Percentiles rank a stretch among this genome's conserved stretches.
Evolutionary conservation across 1,140 invertebrate species (phyloP).

Genomic region (Aphidius gifuensis): DNA sequence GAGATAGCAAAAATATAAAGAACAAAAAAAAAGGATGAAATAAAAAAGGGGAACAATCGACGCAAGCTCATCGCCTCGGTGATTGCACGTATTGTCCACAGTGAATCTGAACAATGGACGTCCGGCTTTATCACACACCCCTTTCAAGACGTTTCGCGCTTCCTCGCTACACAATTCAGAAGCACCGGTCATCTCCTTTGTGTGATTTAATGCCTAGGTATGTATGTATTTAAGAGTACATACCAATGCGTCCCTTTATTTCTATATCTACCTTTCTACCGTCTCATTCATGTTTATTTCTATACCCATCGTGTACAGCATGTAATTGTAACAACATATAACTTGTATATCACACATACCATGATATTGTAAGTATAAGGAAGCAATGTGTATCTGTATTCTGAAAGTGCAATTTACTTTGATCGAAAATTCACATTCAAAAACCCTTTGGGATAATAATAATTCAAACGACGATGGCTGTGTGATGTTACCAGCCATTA

Average conservation of each 20-base stretch:
- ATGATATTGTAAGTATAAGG: too few species aligned
- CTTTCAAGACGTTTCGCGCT: slow-evolving; percentile 20
- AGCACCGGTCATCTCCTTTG: slow-evolving; percentile 7
- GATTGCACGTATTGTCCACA: slow-evolving; percentile 26
- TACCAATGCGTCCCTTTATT: neutral
- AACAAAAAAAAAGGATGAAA: neutral
- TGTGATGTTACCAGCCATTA: slow-evolving; percentile 8
- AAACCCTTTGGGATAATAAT: too few species aligned
- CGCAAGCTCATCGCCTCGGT: slow-evolving; percentile 17
- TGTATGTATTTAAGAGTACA: slow-evolving; percentile 2
- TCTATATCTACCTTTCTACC: neutral
- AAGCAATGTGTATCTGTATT: too few species aligned
- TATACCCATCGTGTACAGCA: too few species aligned
- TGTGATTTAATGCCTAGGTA: neutral
- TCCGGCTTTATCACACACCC: slow-evolving; percentile 22
- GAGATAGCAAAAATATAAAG: neutral
- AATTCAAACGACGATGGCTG: too few species aligned
- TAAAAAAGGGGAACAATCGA: slow-evolving; percentile 20
- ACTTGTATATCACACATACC: too few species aligned
- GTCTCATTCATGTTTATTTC: too few species aligned
- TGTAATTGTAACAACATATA: too few species aligned
- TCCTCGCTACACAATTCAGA: neutral
- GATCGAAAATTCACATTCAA: too few species aligned
- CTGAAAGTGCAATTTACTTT: too few species aligned
- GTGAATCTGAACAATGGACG: slow-evolving; percentile 18